Percentiles rank a stretch among this genome's conserved stretches.
Evolutionary conservation across 2,113 vertebrate species (phyloP).

Genomic region (Megaptera novaeangliae): DNA sequence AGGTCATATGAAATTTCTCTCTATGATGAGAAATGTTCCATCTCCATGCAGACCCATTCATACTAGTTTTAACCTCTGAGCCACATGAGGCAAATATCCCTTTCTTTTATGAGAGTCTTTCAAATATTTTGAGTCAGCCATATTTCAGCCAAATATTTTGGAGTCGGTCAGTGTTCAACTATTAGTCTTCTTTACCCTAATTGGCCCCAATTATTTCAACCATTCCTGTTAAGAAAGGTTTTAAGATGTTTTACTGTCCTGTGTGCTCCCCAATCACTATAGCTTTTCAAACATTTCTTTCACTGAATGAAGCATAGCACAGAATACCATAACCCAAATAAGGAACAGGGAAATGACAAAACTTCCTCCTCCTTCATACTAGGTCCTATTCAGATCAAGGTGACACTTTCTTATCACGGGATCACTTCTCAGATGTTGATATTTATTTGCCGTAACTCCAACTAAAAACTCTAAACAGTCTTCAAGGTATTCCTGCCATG

Average conservation of each 20-base stretch:
- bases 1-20: neutral
- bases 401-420: neutral
- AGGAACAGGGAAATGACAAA: neutral
- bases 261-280: neutral
- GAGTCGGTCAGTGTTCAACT: neutral
- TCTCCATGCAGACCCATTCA: neutral
- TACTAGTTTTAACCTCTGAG: neutral
- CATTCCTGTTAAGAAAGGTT: neutral
- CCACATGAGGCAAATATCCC: neutral
- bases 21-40: neutral
- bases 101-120: neutral
- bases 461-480: neutral
- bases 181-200: neutral
- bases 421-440: neutral
- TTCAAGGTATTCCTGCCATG: neutral
- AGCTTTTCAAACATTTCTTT: neutral
- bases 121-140: neutral
- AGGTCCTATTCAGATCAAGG: neutral
- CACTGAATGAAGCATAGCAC: neutral
- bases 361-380: neutral
- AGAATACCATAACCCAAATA: neutral
- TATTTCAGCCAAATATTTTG: neutral
- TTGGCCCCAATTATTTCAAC: neutral
- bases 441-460: neutral
- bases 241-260: neutral